Conservation (phyloP, 2,113 vertebrate genomes). For the Puntigrus tetrazona region DNA sequence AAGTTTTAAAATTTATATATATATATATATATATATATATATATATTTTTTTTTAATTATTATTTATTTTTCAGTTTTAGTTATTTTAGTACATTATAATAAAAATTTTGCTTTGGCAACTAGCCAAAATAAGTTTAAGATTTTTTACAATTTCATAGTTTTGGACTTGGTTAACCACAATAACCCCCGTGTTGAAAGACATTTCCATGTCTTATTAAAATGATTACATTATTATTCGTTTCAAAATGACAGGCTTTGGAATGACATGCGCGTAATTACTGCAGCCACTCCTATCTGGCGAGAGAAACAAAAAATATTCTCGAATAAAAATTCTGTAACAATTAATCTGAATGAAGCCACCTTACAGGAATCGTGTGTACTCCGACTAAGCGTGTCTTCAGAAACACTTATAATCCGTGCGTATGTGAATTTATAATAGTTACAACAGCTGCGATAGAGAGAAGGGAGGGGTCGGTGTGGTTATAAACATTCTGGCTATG, state of each 20-base stretch:
- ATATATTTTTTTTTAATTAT: not conserved
- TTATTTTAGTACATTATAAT: not conserved
- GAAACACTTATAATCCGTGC: not conserved
- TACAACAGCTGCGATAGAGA: slow-evolving; percentile 40
- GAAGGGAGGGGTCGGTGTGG: slow-evolving; percentile 4
- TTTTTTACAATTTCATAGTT: not conserved
- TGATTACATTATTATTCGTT: too few species aligned
- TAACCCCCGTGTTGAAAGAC: not conserved
- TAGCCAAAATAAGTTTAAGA: too few species aligned
- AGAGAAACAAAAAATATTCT: slow-evolving; percentile 1
- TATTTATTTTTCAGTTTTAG: not conserved
- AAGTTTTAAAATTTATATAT: too few species aligned
- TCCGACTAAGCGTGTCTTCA: not conserved
- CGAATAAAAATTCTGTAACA: not conserved
- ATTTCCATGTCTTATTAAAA: not conserved
- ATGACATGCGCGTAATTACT: not conserved
- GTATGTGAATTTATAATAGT: slow-evolving; percentile 15
- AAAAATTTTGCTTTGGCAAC: too few species aligned
- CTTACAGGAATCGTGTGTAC: not conserved
- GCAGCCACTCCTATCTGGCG: not conserved
- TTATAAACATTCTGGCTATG: not conserved
- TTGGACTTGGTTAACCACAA: not conserved
- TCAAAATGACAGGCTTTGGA: not conserved
- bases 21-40: too few species aligned
- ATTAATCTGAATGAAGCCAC: not conserved